Conservation (phyloP, 2,797 vertebrate genomes). For the Anguilla marmorata region DNA sequence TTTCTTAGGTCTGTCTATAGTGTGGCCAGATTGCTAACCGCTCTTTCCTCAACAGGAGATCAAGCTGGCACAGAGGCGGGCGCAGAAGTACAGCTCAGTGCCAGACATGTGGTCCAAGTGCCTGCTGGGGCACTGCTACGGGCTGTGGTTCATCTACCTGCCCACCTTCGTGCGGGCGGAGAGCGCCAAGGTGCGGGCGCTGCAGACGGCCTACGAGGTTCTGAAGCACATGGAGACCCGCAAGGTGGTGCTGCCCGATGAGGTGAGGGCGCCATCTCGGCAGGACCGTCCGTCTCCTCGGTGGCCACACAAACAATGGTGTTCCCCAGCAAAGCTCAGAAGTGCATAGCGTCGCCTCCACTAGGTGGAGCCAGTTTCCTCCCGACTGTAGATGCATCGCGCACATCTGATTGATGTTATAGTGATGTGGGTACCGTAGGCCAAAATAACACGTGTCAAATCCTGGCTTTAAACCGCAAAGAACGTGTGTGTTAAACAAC, state of each 20-base stretch:
- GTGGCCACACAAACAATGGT: too few relatives aligned
- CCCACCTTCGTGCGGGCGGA: constrained; percentile 84
- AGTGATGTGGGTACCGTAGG: neutral
- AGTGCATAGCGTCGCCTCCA: neutral
- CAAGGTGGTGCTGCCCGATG: constrained; percentile 88
- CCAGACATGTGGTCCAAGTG: constrained; percentile 94
- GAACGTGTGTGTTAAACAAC: neutral
- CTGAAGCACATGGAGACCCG: constrained; percentile 90
- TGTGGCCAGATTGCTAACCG: neutral
- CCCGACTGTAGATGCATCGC: neutral
- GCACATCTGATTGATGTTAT: neutral
- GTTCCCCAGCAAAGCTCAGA: neutral
- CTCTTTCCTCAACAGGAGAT: constrained; percentile 78
- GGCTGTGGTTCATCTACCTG: constrained; percentile 93
- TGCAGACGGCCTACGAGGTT: constrained; percentile 86
- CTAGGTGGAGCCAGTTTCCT: neutral
- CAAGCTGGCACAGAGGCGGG: constrained; percentile 86
- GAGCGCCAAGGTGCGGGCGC: constrained; percentile 76
- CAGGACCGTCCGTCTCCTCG: neutral
- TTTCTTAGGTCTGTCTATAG: neutral
- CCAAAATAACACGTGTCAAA: neutral
- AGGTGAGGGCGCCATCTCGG: constrained; percentile 70
- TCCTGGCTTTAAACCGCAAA: neutral
- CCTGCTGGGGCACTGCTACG: constrained; percentile 90
- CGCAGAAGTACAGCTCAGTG: constrained; percentile 82